Evolutionary conservation across 2,888 invertebrate species (phyloP), one percentile per base, ranked within the genome.

Genomic region (Pristionchus maxplancki): DNA sequence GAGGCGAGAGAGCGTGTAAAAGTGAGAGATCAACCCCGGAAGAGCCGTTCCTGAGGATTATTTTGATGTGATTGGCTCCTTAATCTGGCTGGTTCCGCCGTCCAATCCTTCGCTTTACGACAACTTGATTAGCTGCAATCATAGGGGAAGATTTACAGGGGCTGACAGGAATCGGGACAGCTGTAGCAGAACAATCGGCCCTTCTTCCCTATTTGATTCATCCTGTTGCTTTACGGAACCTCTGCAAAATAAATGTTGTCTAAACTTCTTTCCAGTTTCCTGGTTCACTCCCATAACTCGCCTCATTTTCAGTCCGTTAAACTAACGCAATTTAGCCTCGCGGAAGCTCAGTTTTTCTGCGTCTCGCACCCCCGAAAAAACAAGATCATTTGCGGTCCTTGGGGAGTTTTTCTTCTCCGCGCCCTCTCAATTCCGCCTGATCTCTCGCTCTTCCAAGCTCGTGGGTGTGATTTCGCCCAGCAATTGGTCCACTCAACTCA

Each of bases 341-440:
- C 53, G 53, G n/a, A n/a, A n/a, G n/a, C 64, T 28, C 11, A 64
- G 64, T 28, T 4, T 71, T 71, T 15, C 67, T 20, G 64, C 28
- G 64, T 28, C 64, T 31, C 13, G 31, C 62, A 28, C n/a, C 53
- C 44, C 44, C 53, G 3, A 53, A 64, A 64, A 71, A 71, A 71
- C 20, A 34, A 71, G 71, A 40, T 78, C 74, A 78, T 78, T 78
- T 78, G 74, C 74, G 40, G 74, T 44, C 74, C 44, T 44, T n/a
- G 44, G 74, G 74, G 74, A 78, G n/a, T 78, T 78, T 78, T 44
- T 44, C 17, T 44, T 44, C 44, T 78, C 74, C 44, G 74, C 74
- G 4, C 74, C 44, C 74, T 78, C 74, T 78, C 74, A 5, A 40
- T 78, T 78, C 44, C 44, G 44, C 20, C 44, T n/a, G 74, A 20